A percentile compares a stretch with the other conserved stretches of the same genome.
phyloP scores from a whole-genome alignment of 1,140 invertebrate genomes.

The Zaprionus lachaisei region DNA sequence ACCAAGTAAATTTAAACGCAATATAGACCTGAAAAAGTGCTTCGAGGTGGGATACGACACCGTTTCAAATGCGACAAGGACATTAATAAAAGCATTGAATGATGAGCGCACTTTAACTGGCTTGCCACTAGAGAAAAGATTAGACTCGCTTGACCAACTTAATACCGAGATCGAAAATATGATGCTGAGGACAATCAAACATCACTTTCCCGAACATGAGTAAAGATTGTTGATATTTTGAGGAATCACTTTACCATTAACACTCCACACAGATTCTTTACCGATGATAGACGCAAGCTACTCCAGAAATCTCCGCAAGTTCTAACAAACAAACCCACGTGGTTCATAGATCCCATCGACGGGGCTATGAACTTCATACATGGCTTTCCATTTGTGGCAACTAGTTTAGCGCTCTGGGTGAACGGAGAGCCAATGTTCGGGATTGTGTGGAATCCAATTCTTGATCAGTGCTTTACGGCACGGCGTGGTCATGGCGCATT shows the following conservation, averaged over 20 bases:
- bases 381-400: constrained; percentile 91
- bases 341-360: constrained; percentile 97
- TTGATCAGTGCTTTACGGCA: constrained; percentile 94
- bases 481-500: constrained; percentile 93
- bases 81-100: neutral
- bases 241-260: constrained; percentile 33
- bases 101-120: neutral
- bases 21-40: neutral
- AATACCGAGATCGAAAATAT: constrained; percentile 95
- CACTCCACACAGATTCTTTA: constrained; percentile 92
- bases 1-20: neutral
- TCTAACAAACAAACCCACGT: constrained; percentile 95
- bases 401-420: constrained; percentile 90
- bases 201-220: constrained; percentile 93
- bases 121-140: neutral
- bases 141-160: constrained; percentile 90
- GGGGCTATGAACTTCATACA: constrained; percentile 96
- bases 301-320: constrained; percentile 86
- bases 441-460: constrained; percentile 95
- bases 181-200: constrained; percentile 89
- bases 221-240: constrained; percentile 75
- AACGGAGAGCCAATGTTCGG: constrained; percentile 89
- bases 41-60: constrained; percentile 6
- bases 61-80: neutral
- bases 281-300: constrained; percentile 93